phyloP scores from a whole-genome alignment of 92 coral and sea anemone genomes.

The Phenganax marumi region DNA sequence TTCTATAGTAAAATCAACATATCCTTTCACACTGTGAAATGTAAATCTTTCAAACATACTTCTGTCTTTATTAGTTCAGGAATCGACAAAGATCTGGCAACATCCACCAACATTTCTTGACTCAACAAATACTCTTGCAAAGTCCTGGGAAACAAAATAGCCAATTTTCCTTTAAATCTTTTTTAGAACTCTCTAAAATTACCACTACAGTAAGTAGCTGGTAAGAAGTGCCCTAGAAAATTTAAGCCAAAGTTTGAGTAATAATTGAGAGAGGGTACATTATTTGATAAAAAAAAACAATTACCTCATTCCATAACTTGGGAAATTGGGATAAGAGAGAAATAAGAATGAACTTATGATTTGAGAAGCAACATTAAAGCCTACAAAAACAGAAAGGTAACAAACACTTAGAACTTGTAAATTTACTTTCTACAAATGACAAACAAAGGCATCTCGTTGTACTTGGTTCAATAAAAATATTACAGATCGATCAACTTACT shows the following conservation, averaged over 20 bases:
- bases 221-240: neutral
- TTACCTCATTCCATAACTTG: constrained; percentile 80
- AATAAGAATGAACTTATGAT: constrained; percentile 73
- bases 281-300: neutral
- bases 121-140: constrained; percentile 69
- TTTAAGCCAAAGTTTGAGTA: neutral
- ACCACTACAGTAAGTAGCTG: neutral
- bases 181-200: neutral
- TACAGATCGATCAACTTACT: neutral
- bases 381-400: constrained; percentile 36
- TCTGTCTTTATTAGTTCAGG: constrained; percentile 86
- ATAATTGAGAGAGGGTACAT: neutral
- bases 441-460: neutral
- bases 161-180: neutral
- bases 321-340: constrained; percentile 68
- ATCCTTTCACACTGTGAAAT: neutral
- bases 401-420: neutral
- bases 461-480: neutral
- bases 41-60: constrained; percentile 43
- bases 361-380: constrained; percentile 64
- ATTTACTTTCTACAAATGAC: neutral
- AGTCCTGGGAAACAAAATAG: constrained; percentile 48
- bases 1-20: neutral
- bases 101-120: constrained; percentile 62
- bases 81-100: constrained; percentile 68